These are phyloP conservation scores for Pseudomyrmex pallidus DNA, from an alignment of 1,140 invertebrate genomes.

Conservation along the genomic window DNA sequence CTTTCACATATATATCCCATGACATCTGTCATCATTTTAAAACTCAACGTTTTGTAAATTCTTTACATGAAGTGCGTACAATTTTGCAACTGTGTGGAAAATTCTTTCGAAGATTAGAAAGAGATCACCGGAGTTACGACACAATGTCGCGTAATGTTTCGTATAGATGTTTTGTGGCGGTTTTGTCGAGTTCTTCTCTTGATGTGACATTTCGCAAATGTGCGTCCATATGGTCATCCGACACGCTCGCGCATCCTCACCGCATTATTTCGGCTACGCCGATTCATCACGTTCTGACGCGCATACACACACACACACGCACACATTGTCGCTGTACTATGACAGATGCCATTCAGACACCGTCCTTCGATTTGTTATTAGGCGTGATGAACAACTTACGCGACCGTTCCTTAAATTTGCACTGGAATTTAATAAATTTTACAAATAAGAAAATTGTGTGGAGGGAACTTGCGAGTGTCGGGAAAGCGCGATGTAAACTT, in stretches of 20 bases:
- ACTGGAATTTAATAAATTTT: constrained; percentile 9
- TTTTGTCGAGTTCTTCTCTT: constrained; percentile 31
- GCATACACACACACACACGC: too few species aligned
- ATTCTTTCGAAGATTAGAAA: background rate
- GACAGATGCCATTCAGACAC: constrained; percentile 43
- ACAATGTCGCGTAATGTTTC: background rate
- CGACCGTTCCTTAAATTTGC: background rate
- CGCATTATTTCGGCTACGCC: constrained; percentile 67
- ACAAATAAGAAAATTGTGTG: background rate
- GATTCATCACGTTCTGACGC: constrained; percentile 54
- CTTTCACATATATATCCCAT: too few species aligned
- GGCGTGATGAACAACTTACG: constrained; percentile 15
- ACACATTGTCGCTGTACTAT: constrained; percentile 25
- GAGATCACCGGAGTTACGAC: constrained; percentile 6
- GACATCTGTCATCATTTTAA: too few species aligned
- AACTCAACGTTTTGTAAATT: too few species aligned
- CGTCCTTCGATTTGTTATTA: constrained; percentile 46
- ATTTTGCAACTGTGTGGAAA: background rate
- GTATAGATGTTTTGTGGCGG: constrained; percentile 12
- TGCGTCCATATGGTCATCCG: constrained; percentile 42
- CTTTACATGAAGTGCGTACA: background rate
- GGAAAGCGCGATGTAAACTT: too few species aligned
- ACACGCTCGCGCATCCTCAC: constrained; percentile 48
- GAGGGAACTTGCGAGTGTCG: too few species aligned
- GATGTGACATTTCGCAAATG: constrained; percentile 48